A percentile compares a stretch with the other conserved stretches of the same genome.
Conservation (phyloP, 92 coral and sea anemone species). For the Epizoanthus ramosus region DNA sequence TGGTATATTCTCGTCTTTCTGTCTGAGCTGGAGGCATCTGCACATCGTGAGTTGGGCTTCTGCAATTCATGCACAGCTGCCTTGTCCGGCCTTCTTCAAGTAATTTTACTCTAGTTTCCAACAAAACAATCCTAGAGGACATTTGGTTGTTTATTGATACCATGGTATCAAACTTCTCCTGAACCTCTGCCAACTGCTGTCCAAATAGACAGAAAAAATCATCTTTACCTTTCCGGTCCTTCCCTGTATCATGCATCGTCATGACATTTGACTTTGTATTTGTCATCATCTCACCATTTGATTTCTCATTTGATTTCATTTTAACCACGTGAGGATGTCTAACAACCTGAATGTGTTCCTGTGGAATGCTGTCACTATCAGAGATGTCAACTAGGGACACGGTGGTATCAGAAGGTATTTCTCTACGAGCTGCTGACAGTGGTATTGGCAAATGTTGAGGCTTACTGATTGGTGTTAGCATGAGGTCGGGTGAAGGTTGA, state of each 20-base stretch:
- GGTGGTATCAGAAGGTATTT: not conserved
- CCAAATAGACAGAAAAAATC: constrained; percentile 36
- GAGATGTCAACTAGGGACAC: constrained; percentile 14
- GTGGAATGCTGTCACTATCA: constrained; percentile 10
- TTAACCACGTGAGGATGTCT: constrained; percentile 15
- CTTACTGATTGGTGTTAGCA: constrained; percentile 71
- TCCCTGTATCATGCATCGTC: not conserved
- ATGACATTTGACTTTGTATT: constrained; percentile 1
- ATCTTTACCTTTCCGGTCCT: constrained; percentile 1
- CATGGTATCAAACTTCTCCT: constrained; percentile 64
- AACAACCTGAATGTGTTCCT: constrained; percentile 14
- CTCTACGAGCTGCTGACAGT: constrained; percentile 47
- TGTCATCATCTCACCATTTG: not conserved
- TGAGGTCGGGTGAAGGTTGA: constrained; percentile 72
- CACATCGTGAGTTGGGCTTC: not conserved
- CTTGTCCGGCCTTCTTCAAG: constrained; percentile 72
- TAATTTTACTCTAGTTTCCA: constrained; percentile 82
- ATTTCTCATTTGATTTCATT: not conserved
- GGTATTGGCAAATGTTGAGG: constrained; percentile 54
- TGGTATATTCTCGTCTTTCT: not conserved
- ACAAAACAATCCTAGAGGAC: constrained; percentile 84
- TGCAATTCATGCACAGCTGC: constrained; percentile 32
- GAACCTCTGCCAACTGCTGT: constrained; percentile 54
- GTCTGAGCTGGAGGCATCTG: not conserved
- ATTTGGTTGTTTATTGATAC: constrained; percentile 77